Evolutionary conservation across 2,888 invertebrate species (phyloP).

Genomic region (Diploptera punctata): DNA sequence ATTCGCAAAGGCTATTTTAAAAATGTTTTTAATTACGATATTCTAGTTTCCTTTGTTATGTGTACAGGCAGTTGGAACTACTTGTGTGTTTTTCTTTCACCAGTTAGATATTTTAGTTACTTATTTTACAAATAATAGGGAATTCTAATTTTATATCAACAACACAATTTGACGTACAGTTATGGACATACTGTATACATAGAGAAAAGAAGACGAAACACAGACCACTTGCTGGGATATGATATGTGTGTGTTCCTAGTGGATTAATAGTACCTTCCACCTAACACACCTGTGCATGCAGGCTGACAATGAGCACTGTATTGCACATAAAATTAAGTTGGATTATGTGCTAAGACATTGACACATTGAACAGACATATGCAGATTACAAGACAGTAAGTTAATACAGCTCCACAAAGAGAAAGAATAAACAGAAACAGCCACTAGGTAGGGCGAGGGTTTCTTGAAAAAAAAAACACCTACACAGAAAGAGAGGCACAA

Average conservation of each 20-base stretch:
- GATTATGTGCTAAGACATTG: conserved; percentile 22
- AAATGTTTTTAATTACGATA: too few relatives aligned
- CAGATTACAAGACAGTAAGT: conserved; percentile 41
- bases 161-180: too few relatives aligned
- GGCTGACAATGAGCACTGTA: not conserved
- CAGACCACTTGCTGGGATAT: conserved; percentile 28
- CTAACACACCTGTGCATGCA: conserved; percentile 15
- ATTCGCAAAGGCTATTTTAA: too few relatives aligned
- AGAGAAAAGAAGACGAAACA: not conserved
- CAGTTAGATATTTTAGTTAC: too few relatives aligned
- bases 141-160: too few relatives aligned
- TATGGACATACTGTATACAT: too few relatives aligned
- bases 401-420: conserved; percentile 38
- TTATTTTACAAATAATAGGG: too few relatives aligned
- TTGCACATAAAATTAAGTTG: conserved; percentile 16
- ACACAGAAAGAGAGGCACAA: conserved; percentile 36
- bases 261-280: not conserved
- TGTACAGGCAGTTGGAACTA: too few relatives aligned
- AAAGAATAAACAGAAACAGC: conserved; percentile 30
- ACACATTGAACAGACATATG: conserved; percentile 39
- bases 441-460: conserved; percentile 36
- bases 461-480: conserved; percentile 33
- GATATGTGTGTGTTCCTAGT: conserved; percentile 25
- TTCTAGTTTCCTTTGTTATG: too few relatives aligned
- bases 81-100: too few relatives aligned